A percentile compares a stretch with the other conserved stretches of the same genome.
These are phyloP conservation scores for Cirrhinus molitorella DNA, from an alignment of 2,797 vertebrate species.

Conservation along the genomic window DNA sequence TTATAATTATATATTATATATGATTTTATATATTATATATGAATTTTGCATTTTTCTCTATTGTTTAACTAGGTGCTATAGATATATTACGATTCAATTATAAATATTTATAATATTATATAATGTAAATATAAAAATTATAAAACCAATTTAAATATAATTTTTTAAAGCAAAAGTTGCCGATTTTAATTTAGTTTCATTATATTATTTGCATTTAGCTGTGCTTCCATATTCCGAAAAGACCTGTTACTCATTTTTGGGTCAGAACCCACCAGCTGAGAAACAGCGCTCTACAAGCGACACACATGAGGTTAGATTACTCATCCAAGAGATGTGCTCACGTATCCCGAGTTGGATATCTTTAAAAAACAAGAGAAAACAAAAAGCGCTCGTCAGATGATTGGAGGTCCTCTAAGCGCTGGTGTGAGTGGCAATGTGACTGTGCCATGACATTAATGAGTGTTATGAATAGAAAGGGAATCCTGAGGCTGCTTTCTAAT, in stretches of 20 bases:
- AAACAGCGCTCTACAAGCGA: neutral
- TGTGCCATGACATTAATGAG: slow-evolving; percentile 63
- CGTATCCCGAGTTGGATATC: neutral
- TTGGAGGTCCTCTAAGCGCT: slow-evolving; percentile 18
- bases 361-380: neutral
- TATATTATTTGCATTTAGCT: neutral
- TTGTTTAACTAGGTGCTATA: no score
- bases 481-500: slow-evolving; percentile 61
- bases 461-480: slow-evolving; percentile 62
- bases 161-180: no score
- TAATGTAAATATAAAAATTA: no score
- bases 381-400: slow-evolving; percentile 16
- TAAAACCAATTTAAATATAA: neutral
- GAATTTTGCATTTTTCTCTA: no score
- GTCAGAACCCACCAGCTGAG: neutral
- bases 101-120: no score
- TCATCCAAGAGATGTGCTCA: slow-evolving; percentile 13
- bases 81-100: no score
- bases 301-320: neutral
- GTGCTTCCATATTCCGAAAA: neutral
- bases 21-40: no score
- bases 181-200: neutral
- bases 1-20: no score
- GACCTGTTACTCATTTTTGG: neutral
- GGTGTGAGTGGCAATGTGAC: slow-evolving; percentile 40